Evolutionary conservation across 2,113 vertebrate species (phyloP).

Genomic region (Pygoscelis antarcticus): DNA sequence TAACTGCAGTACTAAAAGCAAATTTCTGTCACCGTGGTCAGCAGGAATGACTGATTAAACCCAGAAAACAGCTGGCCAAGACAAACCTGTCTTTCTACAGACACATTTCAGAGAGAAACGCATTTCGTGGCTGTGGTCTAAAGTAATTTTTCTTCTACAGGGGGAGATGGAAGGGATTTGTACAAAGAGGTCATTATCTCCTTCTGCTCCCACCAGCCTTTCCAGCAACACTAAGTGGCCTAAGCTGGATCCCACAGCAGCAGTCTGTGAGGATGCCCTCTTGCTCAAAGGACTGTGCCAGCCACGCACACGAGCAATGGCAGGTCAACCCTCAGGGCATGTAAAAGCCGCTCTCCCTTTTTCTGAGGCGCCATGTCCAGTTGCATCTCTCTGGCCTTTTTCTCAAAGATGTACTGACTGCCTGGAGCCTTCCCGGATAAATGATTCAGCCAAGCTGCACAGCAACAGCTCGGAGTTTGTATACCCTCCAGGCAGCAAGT

Average conservation of each 20-base stretch:
- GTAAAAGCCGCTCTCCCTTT: rapidly evolving
- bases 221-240: background rate
- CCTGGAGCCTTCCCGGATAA: background rate
- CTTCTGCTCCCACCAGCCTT: background rate
- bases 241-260: background rate
- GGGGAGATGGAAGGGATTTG: background rate
- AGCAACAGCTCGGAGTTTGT: background rate
- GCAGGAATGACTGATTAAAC: background rate
- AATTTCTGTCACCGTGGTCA: background rate
- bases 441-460: background rate
- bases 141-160: background rate
- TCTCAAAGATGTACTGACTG: background rate
- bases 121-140: background rate
- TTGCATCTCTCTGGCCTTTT: background rate
- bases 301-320: rapidly evolving
- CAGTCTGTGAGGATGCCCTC: background rate
- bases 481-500: background rate
- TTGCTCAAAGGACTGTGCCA: background rate
- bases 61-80: constrained; percentile 21
- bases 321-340: background rate
- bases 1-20: background rate
- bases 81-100: background rate
- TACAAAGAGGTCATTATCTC: background rate
- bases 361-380: background rate
- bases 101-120: background rate